Percentiles rank a stretch among this genome's conserved stretches.
phyloP scores from a whole-genome alignment of 2,797 vertebrate species.

The Spondyliosoma cantharus region DNA sequence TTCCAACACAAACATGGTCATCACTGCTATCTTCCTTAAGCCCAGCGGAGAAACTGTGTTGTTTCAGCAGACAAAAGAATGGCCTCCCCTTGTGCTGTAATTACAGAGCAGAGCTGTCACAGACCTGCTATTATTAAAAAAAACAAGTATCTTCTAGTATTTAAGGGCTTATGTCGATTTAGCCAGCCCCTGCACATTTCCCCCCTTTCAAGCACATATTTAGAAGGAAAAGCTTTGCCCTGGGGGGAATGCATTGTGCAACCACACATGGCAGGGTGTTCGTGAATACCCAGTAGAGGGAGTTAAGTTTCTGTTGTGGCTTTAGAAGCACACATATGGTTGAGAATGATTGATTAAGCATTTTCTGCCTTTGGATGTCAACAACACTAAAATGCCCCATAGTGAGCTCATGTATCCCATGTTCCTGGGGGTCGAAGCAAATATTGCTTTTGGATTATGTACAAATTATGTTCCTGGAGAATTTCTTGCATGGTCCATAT shows the following conservation, averaged over 20 bases:
- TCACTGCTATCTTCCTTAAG: slow-evolving; percentile 46
- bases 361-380: slow-evolving; percentile 40
- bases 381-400: background rate
- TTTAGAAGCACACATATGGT: slow-evolving; percentile 51
- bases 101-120: slow-evolving; percentile 71
- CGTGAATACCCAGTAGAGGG: slow-evolving; percentile 38
- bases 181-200: slow-evolving; percentile 63
- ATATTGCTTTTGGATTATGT: background rate
- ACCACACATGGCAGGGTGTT: slow-evolving; percentile 54
- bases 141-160: slow-evolving; percentile 60
- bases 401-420: slow-evolving; percentile 4
- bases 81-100: slow-evolving; percentile 60
- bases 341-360: slow-evolving; percentile 60
- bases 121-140: slow-evolving; percentile 76
- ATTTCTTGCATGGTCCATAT: background rate
- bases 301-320: slow-evolving; percentile 52
- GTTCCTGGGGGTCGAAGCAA: background rate
- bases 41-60: slow-evolving; percentile 52
- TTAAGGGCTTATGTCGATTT: slow-evolving; percentile 59
- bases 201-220: slow-evolving; percentile 32
- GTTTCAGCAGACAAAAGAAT: slow-evolving; percentile 68
- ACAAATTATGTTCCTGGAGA: background rate
- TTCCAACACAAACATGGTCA: slow-evolving; percentile 47
- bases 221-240: slow-evolving; percentile 25
- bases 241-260: slow-evolving; percentile 43